Percentiles rank a stretch among this genome's conserved stretches.
Evolutionary conservation across 2,797 vertebrate genomes (phyloP).

Genomic region (Nyctibius grandis): DNA sequence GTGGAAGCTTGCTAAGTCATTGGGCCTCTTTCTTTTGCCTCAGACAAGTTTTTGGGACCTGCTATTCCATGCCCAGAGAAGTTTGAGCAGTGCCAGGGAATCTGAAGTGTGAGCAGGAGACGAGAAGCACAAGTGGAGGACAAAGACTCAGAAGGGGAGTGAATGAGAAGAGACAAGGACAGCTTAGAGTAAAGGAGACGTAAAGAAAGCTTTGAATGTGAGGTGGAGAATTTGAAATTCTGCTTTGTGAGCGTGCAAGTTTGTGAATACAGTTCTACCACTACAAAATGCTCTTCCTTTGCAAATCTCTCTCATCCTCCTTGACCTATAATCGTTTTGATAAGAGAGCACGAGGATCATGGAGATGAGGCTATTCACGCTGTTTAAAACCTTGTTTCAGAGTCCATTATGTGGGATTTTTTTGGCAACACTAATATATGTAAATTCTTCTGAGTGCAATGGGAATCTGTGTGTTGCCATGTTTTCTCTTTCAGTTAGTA

Average conservation of each 20-base stretch:
- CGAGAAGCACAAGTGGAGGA: not conserved
- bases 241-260: not conserved
- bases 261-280: not conserved
- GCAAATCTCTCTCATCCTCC: slow-evolving; percentile 2
- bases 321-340: slow-evolving; percentile 22
- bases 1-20: not conserved
- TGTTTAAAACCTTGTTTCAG: slow-evolving; percentile 3
- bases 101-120: not conserved
- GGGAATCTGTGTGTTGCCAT: not conserved
- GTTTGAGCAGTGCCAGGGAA: not conserved
- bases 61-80: not conserved
- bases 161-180: not conserved
- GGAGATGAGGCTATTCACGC: not conserved
- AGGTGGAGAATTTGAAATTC: not conserved
- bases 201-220: slow-evolving; percentile 18
- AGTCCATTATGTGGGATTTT: not conserved
- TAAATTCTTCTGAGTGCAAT: not conserved
- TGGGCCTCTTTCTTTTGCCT: not conserved
- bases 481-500: slow-evolving; percentile 20
- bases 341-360: slow-evolving; percentile 1
- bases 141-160: not conserved
- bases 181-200: not conserved
- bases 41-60: not conserved
- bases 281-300: not conserved
- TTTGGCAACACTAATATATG: slow-evolving; percentile 11